These are phyloP conservation scores for Trimorus sp. DNA, from an alignment of 2,888 invertebrate species.

Conservation along the genomic window DNA sequence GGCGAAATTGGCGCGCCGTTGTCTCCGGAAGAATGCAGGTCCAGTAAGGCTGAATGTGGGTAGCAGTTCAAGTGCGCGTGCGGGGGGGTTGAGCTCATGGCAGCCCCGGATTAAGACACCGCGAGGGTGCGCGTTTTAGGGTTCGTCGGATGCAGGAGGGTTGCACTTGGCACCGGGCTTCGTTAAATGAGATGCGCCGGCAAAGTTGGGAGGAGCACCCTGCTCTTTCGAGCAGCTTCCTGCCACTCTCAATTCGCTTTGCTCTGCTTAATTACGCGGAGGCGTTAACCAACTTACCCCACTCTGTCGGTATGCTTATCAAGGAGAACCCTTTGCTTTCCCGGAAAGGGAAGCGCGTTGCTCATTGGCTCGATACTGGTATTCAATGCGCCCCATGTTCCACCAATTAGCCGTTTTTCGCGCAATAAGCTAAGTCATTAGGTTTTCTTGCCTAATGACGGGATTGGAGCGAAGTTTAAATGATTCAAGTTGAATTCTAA, in stretches of 20 bases:
- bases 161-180: constrained; percentile 57
- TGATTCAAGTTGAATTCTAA: constrained; percentile 16
- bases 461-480: background rate
- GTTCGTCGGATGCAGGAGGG: constrained; percentile 35
- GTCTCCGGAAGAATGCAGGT: no score
- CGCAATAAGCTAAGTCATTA: constrained; percentile 44
- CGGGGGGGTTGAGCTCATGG: no score
- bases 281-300: constrained; percentile 79
- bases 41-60: no score
- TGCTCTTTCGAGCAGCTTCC: constrained; percentile 64
- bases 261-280: constrained; percentile 80
- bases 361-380: constrained; percentile 72
- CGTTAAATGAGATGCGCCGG: constrained; percentile 67
- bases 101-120: no score
- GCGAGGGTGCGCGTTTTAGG: no score
- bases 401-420: constrained; percentile 59
- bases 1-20: constrained; percentile 1
- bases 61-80: no score
- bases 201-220: constrained; percentile 74
- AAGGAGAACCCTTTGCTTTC: constrained; percentile 75
- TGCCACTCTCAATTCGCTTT: constrained; percentile 69
- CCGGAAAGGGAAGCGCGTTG: constrained; percentile 68
- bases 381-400: constrained; percentile 60
- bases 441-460: constrained; percentile 16
- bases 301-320: constrained; percentile 69